phyloP scores from a whole-genome alignment of 2,113 vertebrate species.

The Gadus chalcogrammus region DNA sequence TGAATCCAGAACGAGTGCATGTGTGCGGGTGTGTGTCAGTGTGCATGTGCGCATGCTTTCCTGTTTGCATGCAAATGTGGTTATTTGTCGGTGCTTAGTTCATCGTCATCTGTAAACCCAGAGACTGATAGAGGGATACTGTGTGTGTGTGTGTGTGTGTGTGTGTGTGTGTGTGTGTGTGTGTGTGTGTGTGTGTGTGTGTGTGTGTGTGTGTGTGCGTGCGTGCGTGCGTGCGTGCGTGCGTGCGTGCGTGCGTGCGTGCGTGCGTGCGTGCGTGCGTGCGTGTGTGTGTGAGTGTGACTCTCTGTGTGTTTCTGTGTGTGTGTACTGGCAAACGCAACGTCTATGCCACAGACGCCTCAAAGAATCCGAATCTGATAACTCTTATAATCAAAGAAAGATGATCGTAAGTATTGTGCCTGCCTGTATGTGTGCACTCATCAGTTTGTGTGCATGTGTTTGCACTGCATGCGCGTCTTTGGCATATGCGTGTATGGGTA shows the following conservation, averaged over 20 bases:
- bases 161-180: neutral
- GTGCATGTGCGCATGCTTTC: conserved; percentile 2
- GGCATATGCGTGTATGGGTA: too few species aligned
- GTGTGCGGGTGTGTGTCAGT: neutral
- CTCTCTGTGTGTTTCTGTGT: conserved; percentile 13
- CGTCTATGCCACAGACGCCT: neutral
- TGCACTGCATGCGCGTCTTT: conserved; percentile 18
- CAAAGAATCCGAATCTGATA: neutral
- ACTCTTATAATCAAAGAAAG: neutral
- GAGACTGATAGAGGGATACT: conserved; percentile 39
- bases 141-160: too few species aligned
- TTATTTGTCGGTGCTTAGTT: conserved; percentile 62
- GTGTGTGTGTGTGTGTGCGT: conserved; percentile 1
- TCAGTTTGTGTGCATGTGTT: neutral
- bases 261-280: too few species aligned
- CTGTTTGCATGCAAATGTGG: conserved; percentile 20
- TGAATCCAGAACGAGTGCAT: conserved; percentile 50
- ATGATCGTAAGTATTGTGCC: neutral
- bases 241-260: conserved; percentile 3
- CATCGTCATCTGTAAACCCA: conserved; percentile 54
- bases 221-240: neutral
- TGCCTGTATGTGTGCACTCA: neutral
- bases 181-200: conserved; percentile 2
- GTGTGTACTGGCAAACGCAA: conserved; percentile 1
- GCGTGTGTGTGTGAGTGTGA: too few species aligned